Percentiles rank a stretch among this genome's conserved stretches.
Conservation (phyloP, 2,888 invertebrate genomes). For the Drosophila hamatofila region DNA sequence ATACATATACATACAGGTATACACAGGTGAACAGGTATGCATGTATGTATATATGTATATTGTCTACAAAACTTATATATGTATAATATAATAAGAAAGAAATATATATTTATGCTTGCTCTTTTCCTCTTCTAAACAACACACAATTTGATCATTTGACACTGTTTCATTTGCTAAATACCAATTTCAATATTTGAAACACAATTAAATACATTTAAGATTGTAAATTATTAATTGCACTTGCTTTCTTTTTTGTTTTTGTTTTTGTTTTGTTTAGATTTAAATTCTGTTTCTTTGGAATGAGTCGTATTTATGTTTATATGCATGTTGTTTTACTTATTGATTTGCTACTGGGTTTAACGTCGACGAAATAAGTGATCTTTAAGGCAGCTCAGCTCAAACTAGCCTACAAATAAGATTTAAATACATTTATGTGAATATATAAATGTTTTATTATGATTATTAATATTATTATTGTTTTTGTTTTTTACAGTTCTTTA, state of each 20-base stretch:
- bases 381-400: constrained; percentile 65
- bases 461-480: constrained; percentile 7
- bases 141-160: constrained; percentile 47
- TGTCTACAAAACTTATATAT: constrained; percentile 48
- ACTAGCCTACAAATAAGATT: constrained; percentile 28
- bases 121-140: constrained; percentile 41
- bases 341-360: constrained; percentile 30
- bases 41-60: constrained; percentile 50
- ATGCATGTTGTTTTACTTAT: constrained; percentile 40
- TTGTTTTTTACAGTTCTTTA: constrained; percentile 50
- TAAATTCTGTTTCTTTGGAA: constrained; percentile 84
- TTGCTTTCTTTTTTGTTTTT: constrained; percentile 29
- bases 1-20: constrained; percentile 25
- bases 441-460: constrained; percentile 4
- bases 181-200: constrained; percentile 32
- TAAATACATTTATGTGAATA: constrained; percentile 3
- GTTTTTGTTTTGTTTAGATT: constrained; percentile 59
- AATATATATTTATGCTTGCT: constrained; percentile 46
- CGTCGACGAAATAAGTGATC: constrained; percentile 78
- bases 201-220: constrained; percentile 14
- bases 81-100: constrained; percentile 22
- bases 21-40: constrained; percentile 1
- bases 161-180: constrained; percentile 45
- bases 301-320: constrained; percentile 81
- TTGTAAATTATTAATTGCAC: constrained; percentile 36